These are phyloP conservation scores for Epinephelus malabaricus DNA, from an alignment of 2,797 vertebrate species.

Conservation along the genomic window DNA sequence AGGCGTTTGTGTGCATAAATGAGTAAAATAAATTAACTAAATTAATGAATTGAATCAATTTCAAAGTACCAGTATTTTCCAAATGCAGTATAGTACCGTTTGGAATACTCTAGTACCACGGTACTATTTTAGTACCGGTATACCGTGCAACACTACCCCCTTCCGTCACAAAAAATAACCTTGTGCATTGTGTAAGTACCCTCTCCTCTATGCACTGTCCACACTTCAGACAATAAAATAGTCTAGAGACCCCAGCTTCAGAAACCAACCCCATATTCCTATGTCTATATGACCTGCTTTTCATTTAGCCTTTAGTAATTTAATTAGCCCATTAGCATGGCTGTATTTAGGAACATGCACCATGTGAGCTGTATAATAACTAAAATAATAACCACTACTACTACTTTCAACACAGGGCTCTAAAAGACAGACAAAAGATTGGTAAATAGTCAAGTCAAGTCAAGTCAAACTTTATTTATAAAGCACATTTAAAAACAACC, in stretches of 20 bases:
- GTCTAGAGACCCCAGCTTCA: too few species aligned
- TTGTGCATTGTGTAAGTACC: background rate
- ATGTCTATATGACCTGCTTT: background rate
- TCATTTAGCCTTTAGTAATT: too few species aligned
- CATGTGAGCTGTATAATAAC: background rate
- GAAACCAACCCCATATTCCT: background rate
- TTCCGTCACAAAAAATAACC: background rate
- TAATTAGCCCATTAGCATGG: background rate
- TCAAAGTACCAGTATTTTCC: too few species aligned
- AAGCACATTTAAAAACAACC: too few species aligned
- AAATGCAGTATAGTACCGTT: too few species aligned
- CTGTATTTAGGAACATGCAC: background rate
- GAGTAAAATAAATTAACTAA: too few species aligned
- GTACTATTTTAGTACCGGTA: too few species aligned
- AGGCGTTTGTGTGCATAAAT: too few species aligned
- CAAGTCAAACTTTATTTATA: too few species aligned
- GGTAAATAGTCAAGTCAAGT: background rate
- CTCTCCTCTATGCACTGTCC: background rate
- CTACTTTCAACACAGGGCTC: background rate
- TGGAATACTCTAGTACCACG: too few species aligned
- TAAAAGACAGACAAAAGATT: background rate
- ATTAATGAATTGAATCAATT: too few species aligned
- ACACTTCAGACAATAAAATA: background rate
- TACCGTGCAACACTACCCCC: too few species aligned
- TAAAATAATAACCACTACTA: background rate